Percentiles rank a stretch among this genome's conserved stretches.
phyloP scores from a whole-genome alignment of 1,140 invertebrate genomes.

The Lordiphosa mommai region DNA sequence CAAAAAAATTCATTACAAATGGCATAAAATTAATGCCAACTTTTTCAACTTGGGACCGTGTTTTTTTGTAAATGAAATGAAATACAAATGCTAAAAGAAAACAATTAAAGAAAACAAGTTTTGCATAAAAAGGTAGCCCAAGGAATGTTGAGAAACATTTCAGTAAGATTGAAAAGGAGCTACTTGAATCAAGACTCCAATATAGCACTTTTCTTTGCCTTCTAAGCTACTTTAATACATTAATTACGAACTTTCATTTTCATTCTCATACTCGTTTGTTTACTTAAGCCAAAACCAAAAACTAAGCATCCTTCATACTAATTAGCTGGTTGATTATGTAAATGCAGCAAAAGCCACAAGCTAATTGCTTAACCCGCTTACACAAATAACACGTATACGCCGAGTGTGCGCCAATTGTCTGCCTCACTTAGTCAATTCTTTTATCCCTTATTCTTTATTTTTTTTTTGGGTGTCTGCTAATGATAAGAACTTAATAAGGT shows the following conservation, averaged over 20 bases:
- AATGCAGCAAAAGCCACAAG: slow-evolving; percentile 37
- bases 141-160: slow-evolving; percentile 4
- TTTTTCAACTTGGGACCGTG: slow-evolving; percentile 14
- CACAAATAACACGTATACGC: slow-evolving; percentile 48
- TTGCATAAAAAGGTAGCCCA: slow-evolving; percentile 2
- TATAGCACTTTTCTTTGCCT: no score
- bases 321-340: slow-evolving; percentile 53
- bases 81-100: slow-evolving; percentile 18
- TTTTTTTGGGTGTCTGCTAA: slow-evolving; percentile 15
- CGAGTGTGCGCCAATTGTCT: slow-evolving; percentile 11
- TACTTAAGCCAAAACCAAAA: slow-evolving; percentile 23
- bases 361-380: slow-evolving; percentile 57
- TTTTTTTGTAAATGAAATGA: slow-evolving; percentile 1
- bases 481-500: slow-evolving; percentile 57
- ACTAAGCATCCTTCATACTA: slow-evolving; percentile 46
- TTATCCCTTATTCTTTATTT: neutral
- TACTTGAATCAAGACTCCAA: no score
- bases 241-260: slow-evolving; percentile 1
- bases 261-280: neutral
- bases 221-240: neutral
- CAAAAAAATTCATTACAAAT: slow-evolving; percentile 38
- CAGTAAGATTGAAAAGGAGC: neutral
- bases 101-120: slow-evolving; percentile 44
- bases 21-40: slow-evolving; percentile 43
- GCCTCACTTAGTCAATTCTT: slow-evolving; percentile 18